phyloP scores from a whole-genome alignment of 2,888 invertebrate species.

The Crossocerus cetratus region DNA sequence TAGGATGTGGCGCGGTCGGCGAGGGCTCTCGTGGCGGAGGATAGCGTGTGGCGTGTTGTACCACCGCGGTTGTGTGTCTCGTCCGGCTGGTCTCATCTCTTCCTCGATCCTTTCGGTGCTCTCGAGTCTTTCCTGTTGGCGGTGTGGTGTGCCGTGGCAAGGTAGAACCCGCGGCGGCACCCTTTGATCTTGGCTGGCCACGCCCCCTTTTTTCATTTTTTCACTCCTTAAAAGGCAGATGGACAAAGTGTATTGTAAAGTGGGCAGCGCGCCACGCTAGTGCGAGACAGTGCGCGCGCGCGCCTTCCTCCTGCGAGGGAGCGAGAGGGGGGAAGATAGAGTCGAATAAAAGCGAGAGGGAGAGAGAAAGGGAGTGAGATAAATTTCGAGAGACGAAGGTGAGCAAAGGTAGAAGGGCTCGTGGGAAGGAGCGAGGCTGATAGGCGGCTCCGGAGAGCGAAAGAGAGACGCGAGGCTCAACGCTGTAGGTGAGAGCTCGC shows the following conservation, averaged over 20 bases:
- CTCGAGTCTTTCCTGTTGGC: conserved; percentile 35
- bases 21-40: conserved; percentile 33
- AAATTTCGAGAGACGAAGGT: conserved; percentile 4
- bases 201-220: conserved; percentile 77
- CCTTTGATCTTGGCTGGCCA: conserved; percentile 75
- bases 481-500: conserved; percentile 56
- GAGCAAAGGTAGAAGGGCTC: conserved; percentile 14
- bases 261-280: conserved; percentile 70
- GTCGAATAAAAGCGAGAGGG: conserved; percentile 23
- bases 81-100: conserved; percentile 18
- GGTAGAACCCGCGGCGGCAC: conserved; percentile 67
- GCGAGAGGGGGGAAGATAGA: conserved; percentile 44
- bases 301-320: conserved; percentile 41
- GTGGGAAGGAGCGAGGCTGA: conserved; percentile 21
- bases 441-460: conserved; percentile 15
- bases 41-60: conserved; percentile 64
- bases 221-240: conserved; percentile 77
- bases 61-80: conserved; percentile 53
- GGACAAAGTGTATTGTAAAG: conserved; percentile 78
- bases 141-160: conserved; percentile 22
- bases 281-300: conserved; percentile 60
- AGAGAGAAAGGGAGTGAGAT: conserved; percentile 29
- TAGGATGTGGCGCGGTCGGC: too few species aligned
- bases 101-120: conserved; percentile 25
- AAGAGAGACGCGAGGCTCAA: conserved; percentile 5